Evolutionary conservation across 2,113 vertebrate species (phyloP).

Genomic region (Amphiprion percula): DNA sequence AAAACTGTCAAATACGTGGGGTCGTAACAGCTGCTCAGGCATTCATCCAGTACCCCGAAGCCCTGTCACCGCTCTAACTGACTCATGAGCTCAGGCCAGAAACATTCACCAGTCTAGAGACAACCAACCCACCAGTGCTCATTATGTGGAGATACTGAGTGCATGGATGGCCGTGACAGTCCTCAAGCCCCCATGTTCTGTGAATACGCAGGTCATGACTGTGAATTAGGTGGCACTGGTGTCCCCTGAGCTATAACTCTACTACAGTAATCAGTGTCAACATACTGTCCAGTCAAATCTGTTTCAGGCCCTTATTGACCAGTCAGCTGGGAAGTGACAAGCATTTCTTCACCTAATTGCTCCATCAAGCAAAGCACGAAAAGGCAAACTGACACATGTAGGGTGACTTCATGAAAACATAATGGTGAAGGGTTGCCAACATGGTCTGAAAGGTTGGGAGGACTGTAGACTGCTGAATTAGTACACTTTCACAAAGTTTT

Average conservation of each 20-base stretch:
- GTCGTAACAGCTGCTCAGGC: conserved; percentile 66
- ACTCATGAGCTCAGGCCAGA: conserved; percentile 61
- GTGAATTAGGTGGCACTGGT: conserved; percentile 57
- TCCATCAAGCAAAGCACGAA: conserved; percentile 53
- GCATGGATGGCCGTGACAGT: conserved; percentile 57
- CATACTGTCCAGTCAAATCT: conserved; percentile 56
- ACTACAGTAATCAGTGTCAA: conserved; percentile 66
- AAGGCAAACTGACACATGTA: conserved; percentile 56
- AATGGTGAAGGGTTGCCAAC: conserved; percentile 23
- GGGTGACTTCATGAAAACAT: conserved; percentile 23
- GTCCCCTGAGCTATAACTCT: conserved; percentile 51
- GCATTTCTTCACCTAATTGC: conserved; percentile 65
- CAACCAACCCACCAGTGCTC: conserved; percentile 65
- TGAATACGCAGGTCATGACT: conserved; percentile 62
- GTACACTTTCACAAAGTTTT: conserved; percentile 34
- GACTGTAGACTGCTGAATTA: conserved; percentile 14
- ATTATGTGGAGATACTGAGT: conserved; percentile 57
- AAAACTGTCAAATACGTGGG: conserved; percentile 34
- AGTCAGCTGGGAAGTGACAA: conserved; percentile 27
- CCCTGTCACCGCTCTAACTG: conserved; percentile 66
- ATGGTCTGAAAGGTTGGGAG: conserved; percentile 13
- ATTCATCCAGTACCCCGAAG: conserved; percentile 60
- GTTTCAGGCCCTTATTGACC: conserved; percentile 45
- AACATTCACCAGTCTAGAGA: conserved; percentile 58
- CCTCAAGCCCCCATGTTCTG: conserved; percentile 37